Evolutionary conservation across 2,113 vertebrate genomes (phyloP), one percentile per base, ranked within the genome.

Genomic region (Pyrgilauda ruficollis): DNA sequence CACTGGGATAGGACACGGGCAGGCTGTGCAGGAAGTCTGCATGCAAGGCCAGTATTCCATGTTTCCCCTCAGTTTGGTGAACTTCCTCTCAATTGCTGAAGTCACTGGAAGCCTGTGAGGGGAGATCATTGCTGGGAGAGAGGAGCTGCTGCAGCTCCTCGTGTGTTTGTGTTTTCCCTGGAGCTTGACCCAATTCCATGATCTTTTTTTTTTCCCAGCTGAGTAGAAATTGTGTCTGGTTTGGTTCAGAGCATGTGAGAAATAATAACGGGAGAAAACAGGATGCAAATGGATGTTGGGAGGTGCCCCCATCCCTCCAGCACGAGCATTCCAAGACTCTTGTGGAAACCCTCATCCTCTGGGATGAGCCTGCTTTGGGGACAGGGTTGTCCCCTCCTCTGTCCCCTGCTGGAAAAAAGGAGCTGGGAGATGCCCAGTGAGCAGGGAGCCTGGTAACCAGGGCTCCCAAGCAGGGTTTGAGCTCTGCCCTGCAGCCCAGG

Each of bases 21-120:
- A 94, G 83, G 70, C 19, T 28, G 59, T 33, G 56, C 93, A 87
- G 94, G 89, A 94, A 89, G 47, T 21, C 37, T n/a, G 95, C 46
- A 58, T 30, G 46, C 53, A 18, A 79, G 49, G 81, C 81, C 62
- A 47, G 21, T 11, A 30, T 49, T 86, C 89, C 69, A 26, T 4
- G 0, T 89, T 95, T 94, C 74, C 89, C 77, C 81, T 92, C 10
- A 0, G 20, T 81, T 72, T 28, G 0, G 10, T 4, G 69, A 21
- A 2, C 55, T 95, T 97, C 92, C 87, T 76, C 87, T 56, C 28
- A 1, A 1, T 18, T 7, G 61, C 79, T 67, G 83, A 6, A 16
- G 11, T 47, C 35, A 0, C 55, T 64, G 82, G 24, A 11, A 64
- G 55, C 1, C 64, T 52, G 35, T 6, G 59, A 94, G 73, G 43